Evolutionary conservation across 2,888 invertebrate species (phyloP), one percentile per base, ranked within the genome.

Genomic region (Cephus runcator): DNA sequence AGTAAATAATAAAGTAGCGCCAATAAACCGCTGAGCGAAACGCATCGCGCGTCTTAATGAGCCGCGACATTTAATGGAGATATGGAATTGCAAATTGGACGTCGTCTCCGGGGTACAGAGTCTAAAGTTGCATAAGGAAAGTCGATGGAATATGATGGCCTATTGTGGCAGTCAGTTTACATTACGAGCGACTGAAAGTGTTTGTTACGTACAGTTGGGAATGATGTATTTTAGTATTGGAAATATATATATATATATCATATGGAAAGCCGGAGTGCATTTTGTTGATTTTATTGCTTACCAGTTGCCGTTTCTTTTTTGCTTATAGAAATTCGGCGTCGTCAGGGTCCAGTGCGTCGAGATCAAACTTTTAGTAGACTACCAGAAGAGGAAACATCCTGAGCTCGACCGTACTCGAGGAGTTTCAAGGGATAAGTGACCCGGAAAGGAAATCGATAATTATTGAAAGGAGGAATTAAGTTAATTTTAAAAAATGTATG

Each of bases 401-500:
- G 56, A 56, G 56, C 56, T 56, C 56, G 6, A 56, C 56, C 56
- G 56, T 56, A 56, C 56, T 56, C 56, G 2, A 56, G 23, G 23
- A 56, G 9, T 9, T 23, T 56, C 2, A 56, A 15, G 23, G 56
- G 56, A 23, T 56, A 9, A 2, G 56, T 56, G 56, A 56, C 9
- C 56, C 3, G 23, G 2, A 23, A 56, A 56, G 9, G 9, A 56
- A 23, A 56, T 56, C 23, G 56, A 56, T 56, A 56, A 56, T 56
- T 23, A 56, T 56, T 56, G 23, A 56, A 56, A 23, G 56, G 56
- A 56, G 23, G 23, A 23, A 23, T 56, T 23, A 0, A 56, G 23
- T 56, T 2, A 56, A 56, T 56, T 56, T 9, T 0, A 1, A 40
- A 89, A 86, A 77, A 91, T 91, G 91, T 88, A 90, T 81, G 85